Conservation (phyloP, 2,113 vertebrate genomes). For the Bubo bubo region DNA sequence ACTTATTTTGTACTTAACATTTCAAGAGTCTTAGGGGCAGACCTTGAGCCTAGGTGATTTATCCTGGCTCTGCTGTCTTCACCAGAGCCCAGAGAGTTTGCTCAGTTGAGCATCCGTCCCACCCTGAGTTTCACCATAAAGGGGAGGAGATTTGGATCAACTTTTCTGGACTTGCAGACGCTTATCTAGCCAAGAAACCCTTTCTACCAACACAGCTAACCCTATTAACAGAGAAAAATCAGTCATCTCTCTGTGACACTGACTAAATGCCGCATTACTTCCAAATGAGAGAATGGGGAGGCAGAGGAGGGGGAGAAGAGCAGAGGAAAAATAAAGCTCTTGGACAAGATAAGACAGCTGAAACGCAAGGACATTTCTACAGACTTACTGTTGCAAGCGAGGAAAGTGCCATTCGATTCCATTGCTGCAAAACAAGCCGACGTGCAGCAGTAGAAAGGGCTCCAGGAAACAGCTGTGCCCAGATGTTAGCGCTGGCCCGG, state of each 20-base stretch:
- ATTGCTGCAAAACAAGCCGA: neutral
- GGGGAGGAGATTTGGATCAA: conserved; percentile 27
- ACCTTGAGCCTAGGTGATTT: neutral
- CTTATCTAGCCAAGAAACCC: neutral
- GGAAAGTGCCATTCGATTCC: conserved; percentile 55
- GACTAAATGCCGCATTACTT: neutral
- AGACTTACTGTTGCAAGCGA: conserved; percentile 61
- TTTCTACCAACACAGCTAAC: neutral
- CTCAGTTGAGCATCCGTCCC: neutral
- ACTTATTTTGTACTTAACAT: neutral
- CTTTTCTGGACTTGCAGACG: neutral
- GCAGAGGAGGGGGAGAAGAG: neutral
- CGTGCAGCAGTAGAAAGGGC: neutral
- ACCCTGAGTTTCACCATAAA: neutral
- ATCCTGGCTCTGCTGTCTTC: neutral
- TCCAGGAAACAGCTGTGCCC: neutral
- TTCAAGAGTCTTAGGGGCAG: neutral
- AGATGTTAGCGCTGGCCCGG: neutral
- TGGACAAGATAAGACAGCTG: neutral
- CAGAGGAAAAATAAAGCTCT: neutral
- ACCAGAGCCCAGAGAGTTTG: neutral
- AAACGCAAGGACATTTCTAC: neutral
- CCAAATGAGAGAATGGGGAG: neutral
- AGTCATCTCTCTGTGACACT: neutral
- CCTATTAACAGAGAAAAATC: neutral